phyloP scores from a whole-genome alignment of 2,113 vertebrate genomes.

The Archocentrus centrarchus region DNA sequence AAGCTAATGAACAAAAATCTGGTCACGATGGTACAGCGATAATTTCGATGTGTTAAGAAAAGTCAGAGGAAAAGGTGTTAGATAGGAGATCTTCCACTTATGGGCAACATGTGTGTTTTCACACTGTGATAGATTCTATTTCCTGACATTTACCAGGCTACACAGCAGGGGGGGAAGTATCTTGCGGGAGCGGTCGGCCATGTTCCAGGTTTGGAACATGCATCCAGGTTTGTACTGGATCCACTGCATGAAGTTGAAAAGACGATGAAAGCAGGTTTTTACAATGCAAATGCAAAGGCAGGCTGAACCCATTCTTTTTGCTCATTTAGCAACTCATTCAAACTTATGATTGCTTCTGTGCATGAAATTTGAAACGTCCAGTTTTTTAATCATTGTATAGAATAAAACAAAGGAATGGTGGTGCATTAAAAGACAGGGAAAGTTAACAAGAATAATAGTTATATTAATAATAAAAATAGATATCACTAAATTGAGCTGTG shows the following conservation, averaged over 20 bases:
- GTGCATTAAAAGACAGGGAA: background rate
- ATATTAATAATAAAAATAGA: background rate
- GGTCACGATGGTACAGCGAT: slow-evolving; percentile 60
- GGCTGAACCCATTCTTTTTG: no score
- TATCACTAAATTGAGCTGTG: background rate
- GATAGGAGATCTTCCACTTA: background rate
- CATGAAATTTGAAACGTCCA: no score
- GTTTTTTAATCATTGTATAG: background rate
- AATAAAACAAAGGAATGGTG: background rate
- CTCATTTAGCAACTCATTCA: background rate
- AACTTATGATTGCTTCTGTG: no score
- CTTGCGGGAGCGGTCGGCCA: background rate
- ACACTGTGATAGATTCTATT: background rate
- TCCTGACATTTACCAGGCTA: background rate
- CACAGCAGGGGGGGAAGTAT: background rate
- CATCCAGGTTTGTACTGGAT: no score
- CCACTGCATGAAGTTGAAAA: no score
- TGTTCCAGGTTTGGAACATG: background rate
- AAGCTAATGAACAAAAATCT: slow-evolving; percentile 75
- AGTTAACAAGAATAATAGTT: no score
- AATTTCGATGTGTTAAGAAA: slow-evolving; percentile 37
- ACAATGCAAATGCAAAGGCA: no score
- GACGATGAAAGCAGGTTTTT: no score
- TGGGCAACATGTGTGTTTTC: background rate
- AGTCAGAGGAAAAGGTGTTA: slow-evolving; percentile 35